Base-by-base conservation (phyloP, 2,113 vertebrate species). In the Caranx melampygus region DNA sequence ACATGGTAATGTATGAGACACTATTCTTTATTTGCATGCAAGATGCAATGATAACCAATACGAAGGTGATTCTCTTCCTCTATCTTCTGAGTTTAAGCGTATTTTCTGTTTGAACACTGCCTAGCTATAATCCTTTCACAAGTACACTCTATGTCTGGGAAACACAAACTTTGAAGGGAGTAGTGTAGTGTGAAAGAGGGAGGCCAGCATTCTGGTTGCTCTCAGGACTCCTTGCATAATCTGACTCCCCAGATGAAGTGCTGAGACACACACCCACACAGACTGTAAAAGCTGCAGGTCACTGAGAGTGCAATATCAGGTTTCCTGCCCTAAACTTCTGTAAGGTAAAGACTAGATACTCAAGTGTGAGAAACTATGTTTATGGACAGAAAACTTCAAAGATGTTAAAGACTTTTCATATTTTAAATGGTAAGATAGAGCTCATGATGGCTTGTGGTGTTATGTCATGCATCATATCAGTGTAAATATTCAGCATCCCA, bases 141-240 rank as follows among this genome's bases (percentile, higher is more conserved):
- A 69, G 84, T 40, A 51, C 66, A 69, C 87, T 59, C 62, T 18
- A 78, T 58, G 57, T 45, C 67, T 67, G 69, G 63, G 74, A 81
- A 90, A 81, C 82, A 81, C 70, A 78, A 84, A 82, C 75, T 83
- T 58, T 83, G 68, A 21, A 81, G 82, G 68, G 87, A 84, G 76
- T 40, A 44, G 35, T 20, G 51, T 49, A 45, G 70, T 61, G 81
- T 73, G 83, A 84, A 75, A 75, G 31, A 73, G 20, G 13, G 20
- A 49, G 79, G 44, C 12, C n/a, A 5, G n/a, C 6, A n/a, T 37
- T 35, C 61, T 10, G 64, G 14, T 33, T 34, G 72, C 4, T 55
- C 68, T 51, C 58, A 70, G 49, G 21, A 21, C 51, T 31, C 11
- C n/a, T 83, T 87, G 13, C 77, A 81, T 76, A 77, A 80, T 79